A percentile compares a stretch with the other conserved stretches of the same genome.
These are phyloP conservation scores for Oryzias curvinotus DNA, from an alignment of 2,113 vertebrate species.

Conservation along the genomic window DNA sequence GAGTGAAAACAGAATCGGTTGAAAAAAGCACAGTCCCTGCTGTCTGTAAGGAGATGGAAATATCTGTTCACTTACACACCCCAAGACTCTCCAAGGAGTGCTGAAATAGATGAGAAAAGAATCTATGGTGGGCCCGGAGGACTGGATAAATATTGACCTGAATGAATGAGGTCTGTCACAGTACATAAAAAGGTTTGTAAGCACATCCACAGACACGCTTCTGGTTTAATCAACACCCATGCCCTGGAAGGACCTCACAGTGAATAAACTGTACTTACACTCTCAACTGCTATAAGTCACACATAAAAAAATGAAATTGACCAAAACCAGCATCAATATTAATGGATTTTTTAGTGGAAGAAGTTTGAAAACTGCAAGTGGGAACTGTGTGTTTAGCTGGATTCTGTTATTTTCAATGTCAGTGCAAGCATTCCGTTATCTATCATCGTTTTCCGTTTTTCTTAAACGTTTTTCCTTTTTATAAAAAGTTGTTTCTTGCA, in stretches of 20 bases:
- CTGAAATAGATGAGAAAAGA: slow-evolving; percentile 57
- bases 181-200: slow-evolving; percentile 49
- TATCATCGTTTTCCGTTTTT: neutral
- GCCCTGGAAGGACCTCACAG: slow-evolving; percentile 16
- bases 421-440: slow-evolving; percentile 1
- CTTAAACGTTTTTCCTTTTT: neutral
- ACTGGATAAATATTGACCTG: slow-evolving; percentile 71
- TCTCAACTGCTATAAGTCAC: slow-evolving; percentile 5
- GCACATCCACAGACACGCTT: neutral
- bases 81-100: slow-evolving; percentile 36
- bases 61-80: slow-evolving; percentile 29
- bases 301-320: neutral
- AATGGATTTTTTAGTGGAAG: slow-evolving; percentile 16
- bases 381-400: slow-evolving; percentile 23
- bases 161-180: slow-evolving; percentile 62
- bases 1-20: neutral
- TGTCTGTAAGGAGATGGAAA: slow-evolving; percentile 18
- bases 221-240: slow-evolving; percentile 5
- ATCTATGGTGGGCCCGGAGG: slow-evolving; percentile 45
- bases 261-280: slow-evolving; percentile 16
- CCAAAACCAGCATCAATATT: neutral
- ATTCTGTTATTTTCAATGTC: slow-evolving; percentile 9
- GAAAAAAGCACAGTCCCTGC: neutral
- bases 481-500: neutral
- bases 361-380: slow-evolving; percentile 45